phyloP scores from a whole-genome alignment of 1,140 invertebrate genomes.

The Drosophila sp. region DNA sequence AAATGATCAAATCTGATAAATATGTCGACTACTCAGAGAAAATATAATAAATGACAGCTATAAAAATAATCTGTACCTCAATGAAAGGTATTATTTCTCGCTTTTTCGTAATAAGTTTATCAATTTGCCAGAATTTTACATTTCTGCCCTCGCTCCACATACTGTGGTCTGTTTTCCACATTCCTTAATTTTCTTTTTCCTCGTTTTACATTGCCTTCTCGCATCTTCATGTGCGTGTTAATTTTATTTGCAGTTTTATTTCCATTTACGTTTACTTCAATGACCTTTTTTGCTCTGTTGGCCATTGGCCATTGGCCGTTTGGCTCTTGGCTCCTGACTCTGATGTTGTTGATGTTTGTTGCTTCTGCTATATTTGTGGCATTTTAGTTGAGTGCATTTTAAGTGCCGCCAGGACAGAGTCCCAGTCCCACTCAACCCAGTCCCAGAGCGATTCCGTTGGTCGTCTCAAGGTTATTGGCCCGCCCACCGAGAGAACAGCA shows the following conservation, averaged over 20 bases:
- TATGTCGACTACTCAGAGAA: no score
- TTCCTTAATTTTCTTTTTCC: neutral
- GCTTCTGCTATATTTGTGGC: conserved; percentile 53
- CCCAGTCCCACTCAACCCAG: neutral
- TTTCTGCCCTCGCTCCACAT: conserved; percentile 5
- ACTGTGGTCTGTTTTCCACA: neutral
- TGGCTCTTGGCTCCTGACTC: conserved; percentile 27
- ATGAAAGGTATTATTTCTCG: no score
- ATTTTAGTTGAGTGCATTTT: conserved; percentile 69
- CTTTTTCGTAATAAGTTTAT: no score
- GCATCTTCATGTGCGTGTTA: conserved; percentile 58
- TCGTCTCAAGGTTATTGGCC: conserved; percentile 51
- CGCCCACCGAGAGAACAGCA: conserved; percentile 8
- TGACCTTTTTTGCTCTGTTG: conserved; percentile 53
- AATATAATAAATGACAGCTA: no score
- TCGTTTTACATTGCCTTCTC: conserved; percentile 13
- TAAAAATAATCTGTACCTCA: no score
- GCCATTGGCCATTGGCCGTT: conserved; percentile 30
- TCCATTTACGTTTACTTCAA: conserved; percentile 57
- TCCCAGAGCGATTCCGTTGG: conserved; percentile 4
- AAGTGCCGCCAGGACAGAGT: conserved; percentile 45
- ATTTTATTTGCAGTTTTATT: conserved; percentile 69
- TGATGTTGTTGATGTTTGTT: conserved; percentile 41
- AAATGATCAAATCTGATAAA: no score
- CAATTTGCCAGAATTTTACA: neutral